Percentiles rank a stretch among this genome's conserved stretches.
phyloP scores from a whole-genome alignment of 2,888 invertebrate species.

The Galeopsomyia nigrocyanea region DNA sequence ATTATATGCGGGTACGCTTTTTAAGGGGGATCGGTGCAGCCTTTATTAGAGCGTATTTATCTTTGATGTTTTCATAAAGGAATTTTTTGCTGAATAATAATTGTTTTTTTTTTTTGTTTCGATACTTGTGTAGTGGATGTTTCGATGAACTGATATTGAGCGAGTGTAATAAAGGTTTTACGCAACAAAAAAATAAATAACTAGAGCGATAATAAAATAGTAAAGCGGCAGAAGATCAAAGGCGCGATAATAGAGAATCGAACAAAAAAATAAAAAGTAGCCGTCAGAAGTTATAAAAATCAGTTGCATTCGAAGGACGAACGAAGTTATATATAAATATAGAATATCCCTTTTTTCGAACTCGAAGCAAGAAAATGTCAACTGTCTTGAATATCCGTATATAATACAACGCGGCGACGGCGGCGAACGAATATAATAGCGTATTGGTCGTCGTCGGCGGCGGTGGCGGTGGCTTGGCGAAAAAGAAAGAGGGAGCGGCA shows the following conservation, averaged over 20 bases:
- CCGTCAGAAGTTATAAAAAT: background rate
- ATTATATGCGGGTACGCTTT: constrained; percentile 4
- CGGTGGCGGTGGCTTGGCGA: background rate
- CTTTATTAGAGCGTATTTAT: background rate
- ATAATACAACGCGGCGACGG: too few species aligned
- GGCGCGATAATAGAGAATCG: constrained; percentile 1
- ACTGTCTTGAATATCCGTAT: constrained; percentile 3
- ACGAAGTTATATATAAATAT: too few species aligned
- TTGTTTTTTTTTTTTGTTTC: background rate
- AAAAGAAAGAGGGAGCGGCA: constrained; percentile 51
- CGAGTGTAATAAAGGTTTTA: too few species aligned
- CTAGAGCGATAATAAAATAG: background rate
- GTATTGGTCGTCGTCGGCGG: background rate
- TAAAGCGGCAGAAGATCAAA: constrained; percentile 6
- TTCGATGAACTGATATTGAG: too few species aligned
- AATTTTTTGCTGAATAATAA: background rate
- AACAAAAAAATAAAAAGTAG: constrained; percentile 22
- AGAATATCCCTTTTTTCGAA: too few species aligned
- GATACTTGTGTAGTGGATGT: too few species aligned
- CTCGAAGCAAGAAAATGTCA: too few species aligned
- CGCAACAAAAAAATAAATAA: background rate
- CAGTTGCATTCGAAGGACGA: too few species aligned
- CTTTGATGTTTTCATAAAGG: background rate
- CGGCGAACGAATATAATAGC: too few species aligned
- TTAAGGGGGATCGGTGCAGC: background rate